Percentiles rank a stretch among this genome's conserved stretches.
Conservation (phyloP, 2,113 vertebrate genomes). For the Sitta europaea region DNA sequence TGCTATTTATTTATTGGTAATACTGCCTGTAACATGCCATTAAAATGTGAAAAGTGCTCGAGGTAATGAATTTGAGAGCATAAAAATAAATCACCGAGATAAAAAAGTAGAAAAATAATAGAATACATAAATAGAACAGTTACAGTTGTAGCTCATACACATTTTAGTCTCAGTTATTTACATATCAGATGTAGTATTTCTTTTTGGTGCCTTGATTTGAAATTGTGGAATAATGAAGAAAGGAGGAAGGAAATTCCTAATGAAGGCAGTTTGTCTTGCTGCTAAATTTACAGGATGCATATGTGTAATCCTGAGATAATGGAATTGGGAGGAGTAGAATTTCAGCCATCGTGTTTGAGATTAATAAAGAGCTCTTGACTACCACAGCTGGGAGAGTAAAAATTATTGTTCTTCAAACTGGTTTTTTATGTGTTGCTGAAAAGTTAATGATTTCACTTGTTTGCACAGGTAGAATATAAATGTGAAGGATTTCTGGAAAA, state of each 20-base stretch:
- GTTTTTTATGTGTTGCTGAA: background rate
- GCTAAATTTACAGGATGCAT: background rate
- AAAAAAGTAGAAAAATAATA: background rate
- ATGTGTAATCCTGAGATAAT: background rate
- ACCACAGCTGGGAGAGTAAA: background rate
- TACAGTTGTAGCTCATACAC: background rate
- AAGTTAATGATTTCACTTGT: background rate
- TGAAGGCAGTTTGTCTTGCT: background rate
- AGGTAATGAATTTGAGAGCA: background rate
- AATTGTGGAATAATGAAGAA: background rate
- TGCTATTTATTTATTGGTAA: background rate
- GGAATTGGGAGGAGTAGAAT: background rate
- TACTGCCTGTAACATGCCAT: background rate
- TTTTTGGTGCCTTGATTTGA: background rate
- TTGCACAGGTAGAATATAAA: slow-evolving; percentile 89
- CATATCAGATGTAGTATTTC: background rate
- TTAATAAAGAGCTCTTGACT: background rate
- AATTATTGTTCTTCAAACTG: background rate
- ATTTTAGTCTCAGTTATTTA: background rate
- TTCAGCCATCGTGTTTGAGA: background rate
- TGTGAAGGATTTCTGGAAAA: slow-evolving; percentile 95
- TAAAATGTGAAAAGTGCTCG: background rate
- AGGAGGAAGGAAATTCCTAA: background rate
- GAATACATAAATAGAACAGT: background rate
- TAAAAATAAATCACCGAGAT: background rate